Conservation (phyloP, 2,888 invertebrate species). For the Pemphredon lugubris region DNA sequence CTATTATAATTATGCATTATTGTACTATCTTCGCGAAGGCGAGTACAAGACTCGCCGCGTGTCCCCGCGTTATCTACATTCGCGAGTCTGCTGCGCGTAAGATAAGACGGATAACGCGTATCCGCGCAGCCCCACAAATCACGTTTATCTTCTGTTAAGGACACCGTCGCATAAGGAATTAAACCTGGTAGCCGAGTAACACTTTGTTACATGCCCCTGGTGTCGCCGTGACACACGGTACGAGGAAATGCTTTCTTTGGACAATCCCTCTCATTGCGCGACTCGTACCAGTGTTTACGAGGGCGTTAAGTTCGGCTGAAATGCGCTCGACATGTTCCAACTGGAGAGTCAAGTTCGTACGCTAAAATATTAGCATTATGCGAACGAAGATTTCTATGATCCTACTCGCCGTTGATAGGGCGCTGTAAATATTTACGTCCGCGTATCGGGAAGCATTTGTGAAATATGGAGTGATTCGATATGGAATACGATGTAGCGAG, state of each 20-base stretch:
- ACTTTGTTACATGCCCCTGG: slow-evolving; percentile 1
- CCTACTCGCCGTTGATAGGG: not conserved
- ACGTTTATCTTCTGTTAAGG: slow-evolving; percentile 28
- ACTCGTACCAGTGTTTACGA: no score
- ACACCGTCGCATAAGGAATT: slow-evolving; percentile 4
- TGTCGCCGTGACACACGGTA: not conserved
- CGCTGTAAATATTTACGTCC: not conserved
- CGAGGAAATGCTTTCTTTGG: not conserved
- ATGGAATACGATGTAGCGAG: not conserved
- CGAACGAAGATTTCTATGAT: not conserved
- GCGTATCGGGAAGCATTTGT: slow-evolving; percentile 6
- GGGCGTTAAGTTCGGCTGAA: no score
- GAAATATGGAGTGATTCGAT: not conserved
- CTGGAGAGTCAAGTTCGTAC: no score
- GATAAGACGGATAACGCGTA: slow-evolving; percentile 20
- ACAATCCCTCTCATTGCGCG: not conserved
- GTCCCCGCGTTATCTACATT: slow-evolving; percentile 30
- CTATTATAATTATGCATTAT: slow-evolving; percentile 58
- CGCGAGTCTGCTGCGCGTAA: not conserved
- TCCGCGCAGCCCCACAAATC: slow-evolving; percentile 29
- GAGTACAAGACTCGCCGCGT: slow-evolving; percentile 18
- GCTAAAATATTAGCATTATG: no score
- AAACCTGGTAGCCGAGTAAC: slow-evolving; percentile 14
- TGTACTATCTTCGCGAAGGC: slow-evolving; percentile 42
- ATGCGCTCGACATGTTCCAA: no score